Evolutionary conservation across 2,888 invertebrate species (phyloP).

Genomic region (Rapana venosa): DNA sequence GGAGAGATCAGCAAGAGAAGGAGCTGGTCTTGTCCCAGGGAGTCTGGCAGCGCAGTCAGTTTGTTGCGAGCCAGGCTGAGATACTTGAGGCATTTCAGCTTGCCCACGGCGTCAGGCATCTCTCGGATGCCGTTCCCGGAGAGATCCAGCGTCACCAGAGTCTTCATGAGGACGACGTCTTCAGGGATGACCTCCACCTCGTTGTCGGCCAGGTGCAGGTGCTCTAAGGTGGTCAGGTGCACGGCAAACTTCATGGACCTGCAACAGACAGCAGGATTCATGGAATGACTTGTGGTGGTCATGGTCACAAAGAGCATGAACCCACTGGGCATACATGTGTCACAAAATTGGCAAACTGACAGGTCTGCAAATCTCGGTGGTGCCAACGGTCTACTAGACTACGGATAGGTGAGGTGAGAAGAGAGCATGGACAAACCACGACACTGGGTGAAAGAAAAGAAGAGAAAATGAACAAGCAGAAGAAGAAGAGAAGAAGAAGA

Average conservation of each 20-base stretch:
- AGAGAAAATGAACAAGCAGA: too few species aligned
- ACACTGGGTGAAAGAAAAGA: too few species aligned
- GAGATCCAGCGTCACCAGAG: conserved; percentile 68
- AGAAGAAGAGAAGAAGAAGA: not conserved
- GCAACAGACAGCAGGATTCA: not conserved
- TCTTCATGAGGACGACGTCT: conserved; percentile 70
- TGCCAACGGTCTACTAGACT: too few species aligned
- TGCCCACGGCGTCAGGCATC: conserved; percentile 58
- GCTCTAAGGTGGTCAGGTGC: conserved; percentile 61
- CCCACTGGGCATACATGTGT: not conserved
- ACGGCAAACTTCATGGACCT: conserved; percentile 70
- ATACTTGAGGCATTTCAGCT: conserved; percentile 67
- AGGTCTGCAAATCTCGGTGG: too few species aligned
- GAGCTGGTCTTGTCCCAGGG: conserved; percentile 67
- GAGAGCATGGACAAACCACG: too few species aligned
- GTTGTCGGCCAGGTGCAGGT: conserved; percentile 69
- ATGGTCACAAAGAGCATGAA: not conserved
- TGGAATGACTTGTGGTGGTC: too few species aligned
- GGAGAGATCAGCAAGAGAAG: conserved; percentile 67
- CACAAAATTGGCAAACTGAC: too few species aligned
- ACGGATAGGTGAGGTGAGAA: too few species aligned
- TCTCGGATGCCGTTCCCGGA: conserved; percentile 71
- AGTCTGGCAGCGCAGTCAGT: conserved; percentile 65
- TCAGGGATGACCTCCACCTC: conserved; percentile 71
- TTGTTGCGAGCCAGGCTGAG: conserved; percentile 70